Conservation (phyloP, 2,888 invertebrate genomes). For the Schizaphis graminum region DNA sequence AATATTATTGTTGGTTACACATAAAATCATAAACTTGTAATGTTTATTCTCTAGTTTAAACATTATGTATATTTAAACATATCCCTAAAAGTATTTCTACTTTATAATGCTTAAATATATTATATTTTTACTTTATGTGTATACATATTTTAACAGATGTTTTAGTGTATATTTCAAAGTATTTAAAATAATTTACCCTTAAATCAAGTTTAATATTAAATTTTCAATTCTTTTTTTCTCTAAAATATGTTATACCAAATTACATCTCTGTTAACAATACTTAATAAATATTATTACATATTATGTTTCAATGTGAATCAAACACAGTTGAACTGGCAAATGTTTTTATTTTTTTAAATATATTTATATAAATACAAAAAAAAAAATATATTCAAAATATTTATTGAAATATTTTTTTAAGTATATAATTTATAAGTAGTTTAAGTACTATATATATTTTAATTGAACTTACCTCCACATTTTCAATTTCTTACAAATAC, state of each 20-base stretch:
- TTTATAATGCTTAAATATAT: not conserved
- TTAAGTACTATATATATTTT: not conserved
- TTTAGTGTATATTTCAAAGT: not conserved
- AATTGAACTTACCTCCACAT: not conserved
- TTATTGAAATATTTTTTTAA: not conserved
- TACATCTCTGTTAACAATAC: not conserved
- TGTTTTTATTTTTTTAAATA: not conserved
- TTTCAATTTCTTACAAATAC: slow-evolving; percentile 37
- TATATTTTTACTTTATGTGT: not conserved
- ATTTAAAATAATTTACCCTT: not conserved
- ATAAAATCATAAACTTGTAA: not conserved
- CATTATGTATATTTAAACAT: not conserved
- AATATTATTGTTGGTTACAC: not conserved
- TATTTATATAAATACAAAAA: not conserved
- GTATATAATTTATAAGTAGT: too few relatives aligned
- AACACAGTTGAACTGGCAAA: not conserved
- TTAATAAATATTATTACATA: too few relatives aligned
- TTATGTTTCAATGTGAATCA: not conserved
- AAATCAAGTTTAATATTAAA: not conserved
- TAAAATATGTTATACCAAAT: not conserved
- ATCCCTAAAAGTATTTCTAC: not conserved
- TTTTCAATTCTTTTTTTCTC: not conserved
- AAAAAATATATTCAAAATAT: not conserved
- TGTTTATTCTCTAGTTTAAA: not conserved
- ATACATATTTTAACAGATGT: not conserved